phyloP scores from a whole-genome alignment of 2,888 invertebrate species.

The Vannuccia rotundouncinata region DNA sequence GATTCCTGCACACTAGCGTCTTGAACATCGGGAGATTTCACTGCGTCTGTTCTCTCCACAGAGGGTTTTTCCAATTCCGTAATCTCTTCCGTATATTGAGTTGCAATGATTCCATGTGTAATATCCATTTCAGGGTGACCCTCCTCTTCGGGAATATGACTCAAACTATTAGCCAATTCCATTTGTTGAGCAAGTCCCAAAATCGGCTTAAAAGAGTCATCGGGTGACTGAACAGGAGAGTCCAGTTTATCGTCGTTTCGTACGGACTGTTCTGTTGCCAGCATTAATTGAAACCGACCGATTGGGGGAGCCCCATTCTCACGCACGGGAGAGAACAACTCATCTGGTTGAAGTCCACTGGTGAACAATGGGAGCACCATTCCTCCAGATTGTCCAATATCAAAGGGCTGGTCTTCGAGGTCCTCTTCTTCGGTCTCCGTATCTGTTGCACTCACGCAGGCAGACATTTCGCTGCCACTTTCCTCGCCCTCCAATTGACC shows the following conservation, averaged over 20 bases:
- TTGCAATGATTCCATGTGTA: not conserved
- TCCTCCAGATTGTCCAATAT: not conserved
- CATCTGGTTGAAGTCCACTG: constrained; percentile 27
- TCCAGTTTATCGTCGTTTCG: constrained; percentile 30
- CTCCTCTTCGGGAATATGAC: constrained; percentile 30
- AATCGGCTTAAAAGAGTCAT: constrained; percentile 29
- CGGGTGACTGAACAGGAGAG: constrained; percentile 31
- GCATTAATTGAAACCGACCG: constrained; percentile 26
- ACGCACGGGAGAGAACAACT: constrained; percentile 25
- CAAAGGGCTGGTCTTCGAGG: not conserved
- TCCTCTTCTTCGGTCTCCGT: constrained; percentile 21
- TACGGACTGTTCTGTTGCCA: constrained; percentile 2
- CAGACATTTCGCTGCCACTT: constrained; percentile 23
- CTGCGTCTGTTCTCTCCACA: not conserved
- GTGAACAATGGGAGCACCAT: constrained; percentile 18
- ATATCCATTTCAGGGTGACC: not conserved
- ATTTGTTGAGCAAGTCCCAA: not conserved
- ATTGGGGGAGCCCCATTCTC: not conserved
- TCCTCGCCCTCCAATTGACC: not conserved
- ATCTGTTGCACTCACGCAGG: constrained; percentile 6
- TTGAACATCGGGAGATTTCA: not conserved
- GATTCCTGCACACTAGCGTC: not conserved
- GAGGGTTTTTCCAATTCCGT: not conserved
- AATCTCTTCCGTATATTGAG: not conserved
- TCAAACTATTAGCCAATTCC: not conserved